Evolutionary conservation across 1,140 invertebrate species (phyloP), one percentile per base, ranked within the genome.

Genomic region (Popillia japonica): DNA sequence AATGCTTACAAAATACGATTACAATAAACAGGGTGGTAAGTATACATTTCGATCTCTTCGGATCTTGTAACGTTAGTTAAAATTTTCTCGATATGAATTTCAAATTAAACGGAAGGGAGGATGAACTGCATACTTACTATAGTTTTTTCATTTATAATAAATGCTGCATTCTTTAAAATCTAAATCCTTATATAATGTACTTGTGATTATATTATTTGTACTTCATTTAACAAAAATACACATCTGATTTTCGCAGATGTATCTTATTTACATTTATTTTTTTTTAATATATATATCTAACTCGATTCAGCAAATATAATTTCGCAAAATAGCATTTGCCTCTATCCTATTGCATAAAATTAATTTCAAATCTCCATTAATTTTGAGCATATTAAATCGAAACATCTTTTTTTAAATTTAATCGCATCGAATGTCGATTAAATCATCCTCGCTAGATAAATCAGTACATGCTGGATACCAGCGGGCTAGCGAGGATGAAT

Each of bases 191-290:
- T 34, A 34, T 77, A 82, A 79, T 10, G 80, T 78, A 80, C 79
- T 80, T 80, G 82, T 84, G 84, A 85, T 84, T 85, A 85, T 81
- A 85, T 79, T 68, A 82, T 86, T 86, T 86, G 85, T 86, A 86
- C 85, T 86, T 80, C 80, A 78, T 83, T 83, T 86, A 86, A 85
- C 83, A 86, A 86, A 86, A 86, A 85, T 86, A 86, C 82, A 83
- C 83, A 83, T 81, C 83, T 80, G 81, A 82, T 82, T 22, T 55
- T 6, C 61, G 4, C 20, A 68, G 84, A 84, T 83, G 83, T 78
- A 42, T 82, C 68, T 55, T 17, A 79, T 80, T 82, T 79, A 80
- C 77, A 80, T 81, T 79, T 79, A n/a, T 72, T 78, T 81, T 80
- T 44, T 80, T 44, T 74, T 79, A 78, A 41, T 68, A 75, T 48